Base-by-base conservation (phyloP, 2,113 vertebrate genomes). In the Oreochromis spilurus region DNA sequence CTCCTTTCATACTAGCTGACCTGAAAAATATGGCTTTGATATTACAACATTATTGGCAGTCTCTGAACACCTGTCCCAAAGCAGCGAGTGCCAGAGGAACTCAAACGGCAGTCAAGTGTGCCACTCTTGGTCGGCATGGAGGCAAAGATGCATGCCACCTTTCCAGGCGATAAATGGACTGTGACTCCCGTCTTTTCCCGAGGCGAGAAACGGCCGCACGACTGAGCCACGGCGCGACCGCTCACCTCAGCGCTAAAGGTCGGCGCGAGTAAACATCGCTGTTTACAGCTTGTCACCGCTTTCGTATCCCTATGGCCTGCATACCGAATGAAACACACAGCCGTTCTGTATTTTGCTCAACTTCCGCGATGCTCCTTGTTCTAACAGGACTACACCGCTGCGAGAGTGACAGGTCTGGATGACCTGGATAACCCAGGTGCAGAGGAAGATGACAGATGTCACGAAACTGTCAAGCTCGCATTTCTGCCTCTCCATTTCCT, bases 11-110 rank as follows among this genome's bases (percentile, higher is more conserved):
- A 89, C 62, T 31, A 91, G 83, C 91, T 89, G 93, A 94, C 92
- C 92, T 92, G 91, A 89, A 86, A 93, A 91, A 91, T 86, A 90
- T 78, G 84, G 79, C 86, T 95, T 91, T 94, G 88, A 94, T 95
- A 92, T 90, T 79, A 86, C 91, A 75, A 90, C 85, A 83, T 91
- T 91, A 91, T 93, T 92, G 93, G 82, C 91, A 85, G 89, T 67
- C 67, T 90, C 75, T 89, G 87, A 94, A 90, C 91, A 91, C 84
- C 91, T 87, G 93, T 92, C 84, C 84, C 58, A 81, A 83, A 91
- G 88, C 86, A 72, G 65, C 10, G 9, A 16, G 55, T 77, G 89
- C 84, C 89, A 84, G 80, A 89, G 87, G 84, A 91, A 84, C 62
- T 94, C 82, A 86, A 89, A 85, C 21, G 1, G 84, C 85, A 85